phyloP scores from a whole-genome alignment of 2,113 vertebrate species.

The Myocastor coypus region DNA sequence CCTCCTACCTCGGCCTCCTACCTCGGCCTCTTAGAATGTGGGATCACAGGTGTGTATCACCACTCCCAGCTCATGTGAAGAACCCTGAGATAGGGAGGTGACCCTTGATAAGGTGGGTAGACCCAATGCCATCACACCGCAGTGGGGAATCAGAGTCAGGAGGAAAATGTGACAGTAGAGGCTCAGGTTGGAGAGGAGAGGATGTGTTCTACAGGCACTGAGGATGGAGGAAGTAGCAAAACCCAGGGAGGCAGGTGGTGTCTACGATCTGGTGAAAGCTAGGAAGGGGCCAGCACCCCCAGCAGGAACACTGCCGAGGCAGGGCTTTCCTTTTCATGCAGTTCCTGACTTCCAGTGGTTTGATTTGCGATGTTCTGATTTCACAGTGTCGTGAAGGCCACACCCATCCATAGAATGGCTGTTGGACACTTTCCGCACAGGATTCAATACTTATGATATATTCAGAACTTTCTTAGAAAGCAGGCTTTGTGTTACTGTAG shows the following conservation, averaged over 20 bases:
- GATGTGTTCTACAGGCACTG: not conserved
- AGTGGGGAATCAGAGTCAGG: not conserved
- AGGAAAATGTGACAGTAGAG: not conserved
- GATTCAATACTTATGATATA: too few relatives aligned
- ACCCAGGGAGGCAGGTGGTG: not conserved
- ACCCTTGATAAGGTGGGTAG: not conserved
- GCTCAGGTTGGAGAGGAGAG: not conserved
- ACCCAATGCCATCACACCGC: not conserved
- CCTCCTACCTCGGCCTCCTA: not conserved
- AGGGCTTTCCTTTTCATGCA: not conserved
- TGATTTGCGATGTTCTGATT: not conserved
- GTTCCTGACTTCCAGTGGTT: not conserved
- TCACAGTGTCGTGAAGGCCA: not conserved
- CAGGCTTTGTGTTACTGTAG: too few relatives aligned
- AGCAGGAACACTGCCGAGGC: too few relatives aligned
- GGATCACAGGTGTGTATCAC: too few relatives aligned
- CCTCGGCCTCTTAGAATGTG: too few relatives aligned
- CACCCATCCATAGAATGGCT: not conserved
- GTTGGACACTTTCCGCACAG: not conserved
- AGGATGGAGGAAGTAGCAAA: not conserved
- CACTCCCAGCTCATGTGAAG: not conserved
- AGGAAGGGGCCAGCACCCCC: too few relatives aligned
- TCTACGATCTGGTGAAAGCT: not conserved
- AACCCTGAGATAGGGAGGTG: not conserved
- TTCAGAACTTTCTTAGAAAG: too few relatives aligned